Evolutionary conservation across 2,888 invertebrate species (phyloP).

Genomic region (Petrolisthes cinctipes): DNA sequence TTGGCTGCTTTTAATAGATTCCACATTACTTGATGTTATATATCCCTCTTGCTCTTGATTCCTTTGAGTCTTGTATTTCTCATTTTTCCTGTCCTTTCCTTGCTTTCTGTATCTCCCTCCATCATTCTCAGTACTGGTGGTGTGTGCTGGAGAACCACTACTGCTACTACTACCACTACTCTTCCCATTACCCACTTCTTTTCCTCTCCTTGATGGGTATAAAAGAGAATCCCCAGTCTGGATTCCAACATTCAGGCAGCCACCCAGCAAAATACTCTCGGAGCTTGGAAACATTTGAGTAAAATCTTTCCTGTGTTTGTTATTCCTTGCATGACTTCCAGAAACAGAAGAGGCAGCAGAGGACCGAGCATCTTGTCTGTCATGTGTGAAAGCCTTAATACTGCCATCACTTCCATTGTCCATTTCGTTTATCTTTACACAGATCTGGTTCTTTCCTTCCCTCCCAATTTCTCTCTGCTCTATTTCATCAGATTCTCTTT

Average conservation of each 20-base stretch:
- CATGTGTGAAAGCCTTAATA: background rate
- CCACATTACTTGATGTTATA: no score
- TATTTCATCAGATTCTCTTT: slow-evolving; percentile 22
- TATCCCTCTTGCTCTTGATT: no score
- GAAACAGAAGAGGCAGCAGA: background rate
- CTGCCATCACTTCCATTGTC: background rate
- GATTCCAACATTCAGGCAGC: slow-evolving; percentile 41
- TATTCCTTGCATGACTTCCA: background rate
- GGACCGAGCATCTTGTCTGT: background rate
- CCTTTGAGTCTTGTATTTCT: no score
- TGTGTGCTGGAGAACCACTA: background rate
- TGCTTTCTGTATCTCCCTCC: background rate
- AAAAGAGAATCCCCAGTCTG: slow-evolving; percentile 60
- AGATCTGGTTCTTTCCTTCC: slow-evolving; percentile 29
- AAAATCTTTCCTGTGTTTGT: slow-evolving; percentile 41
- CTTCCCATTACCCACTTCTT: background rate
- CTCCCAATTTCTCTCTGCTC: slow-evolving; percentile 42
- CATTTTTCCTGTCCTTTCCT: background rate
- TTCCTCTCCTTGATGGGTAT: slow-evolving; percentile 3
- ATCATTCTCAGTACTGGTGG: background rate
- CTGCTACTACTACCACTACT: slow-evolving; percentile 4
- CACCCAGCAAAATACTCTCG: slow-evolving; percentile 8
- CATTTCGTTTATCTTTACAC: background rate
- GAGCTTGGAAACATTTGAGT: slow-evolving; percentile 59
- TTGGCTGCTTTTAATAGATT: no score